Evolutionary conservation across 2,113 vertebrate species (phyloP).

Genomic region (Dasypus novemcinctus): DNA sequence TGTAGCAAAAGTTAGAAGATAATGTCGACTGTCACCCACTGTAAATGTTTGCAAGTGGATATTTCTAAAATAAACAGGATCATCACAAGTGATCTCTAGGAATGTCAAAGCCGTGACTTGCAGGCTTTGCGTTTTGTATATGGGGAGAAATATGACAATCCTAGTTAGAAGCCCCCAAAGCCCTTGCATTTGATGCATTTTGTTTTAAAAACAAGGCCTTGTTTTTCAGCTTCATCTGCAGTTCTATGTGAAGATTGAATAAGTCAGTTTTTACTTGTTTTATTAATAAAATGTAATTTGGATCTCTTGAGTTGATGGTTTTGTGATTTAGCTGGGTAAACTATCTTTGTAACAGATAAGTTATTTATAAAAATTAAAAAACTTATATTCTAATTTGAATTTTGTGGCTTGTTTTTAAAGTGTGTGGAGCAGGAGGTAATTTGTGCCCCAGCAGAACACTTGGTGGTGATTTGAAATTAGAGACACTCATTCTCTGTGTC

Average conservation of each 20-base stretch:
- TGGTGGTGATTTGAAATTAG: neutral
- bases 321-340: constrained; percentile 98
- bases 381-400: constrained; percentile 90
- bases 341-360: constrained; percentile 99
- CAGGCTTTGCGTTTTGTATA: too few species aligned
- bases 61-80: too few species aligned
- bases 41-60: too few species aligned
- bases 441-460: neutral
- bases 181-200: too few species aligned
- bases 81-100: too few species aligned
- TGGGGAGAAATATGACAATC: too few species aligned
- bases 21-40: too few species aligned
- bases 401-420: constrained; percentile 84
- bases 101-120: too few species aligned
- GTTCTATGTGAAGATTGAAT: constrained; percentile 80
- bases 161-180: too few species aligned
- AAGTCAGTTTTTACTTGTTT: constrained; percentile 94
- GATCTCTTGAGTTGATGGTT: constrained; percentile 96
- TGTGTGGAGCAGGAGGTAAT: constrained; percentile 47
- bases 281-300: constrained; percentile 95
- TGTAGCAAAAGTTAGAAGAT: too few species aligned
- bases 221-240: too few species aligned
- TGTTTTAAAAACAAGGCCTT: too few species aligned
- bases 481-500: neutral
- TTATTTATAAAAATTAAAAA: constrained; percentile 99